These are phyloP conservation scores for Drosophila subquinaria DNA, from an alignment of 2,888 invertebrate genomes.

Conservation along the genomic window DNA sequence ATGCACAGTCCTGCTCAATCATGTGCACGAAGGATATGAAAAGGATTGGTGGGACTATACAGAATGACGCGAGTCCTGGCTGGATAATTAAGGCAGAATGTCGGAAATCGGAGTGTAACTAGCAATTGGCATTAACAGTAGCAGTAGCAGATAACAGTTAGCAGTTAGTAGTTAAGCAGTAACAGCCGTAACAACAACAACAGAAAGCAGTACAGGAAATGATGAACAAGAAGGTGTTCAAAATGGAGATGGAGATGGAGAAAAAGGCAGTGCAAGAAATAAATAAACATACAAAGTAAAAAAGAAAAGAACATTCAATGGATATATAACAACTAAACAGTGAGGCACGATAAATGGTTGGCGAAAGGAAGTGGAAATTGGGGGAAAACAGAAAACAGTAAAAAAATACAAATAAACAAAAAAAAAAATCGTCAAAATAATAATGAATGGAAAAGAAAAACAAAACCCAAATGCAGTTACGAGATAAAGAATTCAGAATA, in stretches of 20 bases:
- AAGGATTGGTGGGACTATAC: constrained; percentile 99
- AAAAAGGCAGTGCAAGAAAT: constrained; percentile 10
- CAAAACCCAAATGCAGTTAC: constrained; percentile 27
- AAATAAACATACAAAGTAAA: background rate
- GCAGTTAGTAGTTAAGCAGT: constrained; percentile 18
- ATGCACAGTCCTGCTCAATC: constrained; percentile 97
- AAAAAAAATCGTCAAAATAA: constrained; percentile 10
- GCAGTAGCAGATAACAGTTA: constrained; percentile 40
- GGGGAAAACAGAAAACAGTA: constrained; percentile 13
- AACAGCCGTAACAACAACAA: constrained; percentile 19
- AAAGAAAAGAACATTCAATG: constrained; percentile 4
- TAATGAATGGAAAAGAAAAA: constrained; percentile 3
- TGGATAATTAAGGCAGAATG: constrained; percentile 70
- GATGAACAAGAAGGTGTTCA: background rate
- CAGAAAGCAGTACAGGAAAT: constrained; percentile 1
- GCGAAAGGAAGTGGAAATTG: constrained; percentile 9
- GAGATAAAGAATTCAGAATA: constrained; percentile 38
- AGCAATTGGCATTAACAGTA: constrained; percentile 53
- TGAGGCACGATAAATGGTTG: constrained; percentile 30
- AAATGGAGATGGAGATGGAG: background rate
- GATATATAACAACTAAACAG: constrained; percentile 30
- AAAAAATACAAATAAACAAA: background rate
- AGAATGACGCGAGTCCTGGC: constrained; percentile 88
- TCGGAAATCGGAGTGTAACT: constrained; percentile 47
- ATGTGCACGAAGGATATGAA: constrained; percentile 99